Conservation (phyloP, 2,888 invertebrate species). For the Buathra laborator region DNA sequence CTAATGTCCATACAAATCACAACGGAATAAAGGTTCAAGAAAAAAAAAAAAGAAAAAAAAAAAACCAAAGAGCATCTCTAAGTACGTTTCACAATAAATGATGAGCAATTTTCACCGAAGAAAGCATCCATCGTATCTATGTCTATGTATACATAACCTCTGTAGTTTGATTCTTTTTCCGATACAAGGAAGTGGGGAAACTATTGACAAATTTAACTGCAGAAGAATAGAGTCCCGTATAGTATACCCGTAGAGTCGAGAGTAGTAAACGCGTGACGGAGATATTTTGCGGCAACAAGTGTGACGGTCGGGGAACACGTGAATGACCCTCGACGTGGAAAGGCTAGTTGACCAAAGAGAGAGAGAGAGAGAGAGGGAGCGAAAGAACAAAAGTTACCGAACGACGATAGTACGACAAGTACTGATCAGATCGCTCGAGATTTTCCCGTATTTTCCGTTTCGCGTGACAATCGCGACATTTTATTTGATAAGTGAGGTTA, state of each 20-base stretch:
- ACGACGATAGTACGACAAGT: not conserved
- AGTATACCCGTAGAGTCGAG: not conserved
- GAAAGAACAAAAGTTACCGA: no score
- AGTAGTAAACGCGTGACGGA: constrained; percentile 16
- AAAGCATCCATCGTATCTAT: not conserved
- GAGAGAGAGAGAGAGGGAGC: no score
- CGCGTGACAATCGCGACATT: not conserved
- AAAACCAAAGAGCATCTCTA: not conserved
- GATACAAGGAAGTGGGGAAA: not conserved
- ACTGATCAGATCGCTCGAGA: not conserved
- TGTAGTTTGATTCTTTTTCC: constrained; percentile 1
- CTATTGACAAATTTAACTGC: constrained; percentile 15
- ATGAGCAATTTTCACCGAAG: not conserved
- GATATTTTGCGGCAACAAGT: constrained; percentile 19
- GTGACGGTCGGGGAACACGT: constrained; percentile 5
- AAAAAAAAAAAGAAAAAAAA: not conserved
- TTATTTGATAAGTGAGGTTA: not conserved
- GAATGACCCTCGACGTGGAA: constrained; percentile 5
- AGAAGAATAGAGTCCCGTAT: not conserved
- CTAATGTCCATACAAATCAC: not conserved
- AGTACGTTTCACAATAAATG: not conserved
- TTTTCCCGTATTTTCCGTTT: no score
- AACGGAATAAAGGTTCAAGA: not conserved
- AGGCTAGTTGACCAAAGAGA: not conserved
- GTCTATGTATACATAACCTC: not conserved